These are phyloP conservation scores for Griposia aprilina DNA, from an alignment of 2,888 invertebrate species.

Conservation along the genomic window DNA sequence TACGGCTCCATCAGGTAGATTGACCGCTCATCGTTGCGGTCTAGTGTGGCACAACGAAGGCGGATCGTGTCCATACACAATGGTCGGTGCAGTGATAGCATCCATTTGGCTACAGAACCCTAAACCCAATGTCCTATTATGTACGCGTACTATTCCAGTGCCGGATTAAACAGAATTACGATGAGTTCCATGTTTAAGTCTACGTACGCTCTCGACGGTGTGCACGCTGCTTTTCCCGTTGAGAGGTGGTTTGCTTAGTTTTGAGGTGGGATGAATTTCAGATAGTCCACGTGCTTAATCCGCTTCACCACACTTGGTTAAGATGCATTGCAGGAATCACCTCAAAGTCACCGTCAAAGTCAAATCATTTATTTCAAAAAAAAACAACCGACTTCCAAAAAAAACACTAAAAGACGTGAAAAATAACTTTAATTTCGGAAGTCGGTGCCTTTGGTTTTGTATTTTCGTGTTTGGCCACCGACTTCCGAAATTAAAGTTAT, in stretches of 20 bases:
- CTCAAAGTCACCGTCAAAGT: no score
- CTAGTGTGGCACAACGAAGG: constrained; percentile 15
- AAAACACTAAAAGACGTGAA: no score
- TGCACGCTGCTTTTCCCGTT: background rate
- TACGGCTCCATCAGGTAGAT: background rate
- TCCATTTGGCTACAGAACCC: constrained; percentile 48
- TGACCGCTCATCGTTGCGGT: constrained; percentile 29
- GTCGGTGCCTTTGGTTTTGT: no score
- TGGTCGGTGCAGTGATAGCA: constrained; percentile 43
- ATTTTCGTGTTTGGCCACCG: no score
- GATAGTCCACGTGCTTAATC: background rate
- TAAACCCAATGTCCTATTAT: constrained; percentile 47
- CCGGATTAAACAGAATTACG: constrained; percentile 57
- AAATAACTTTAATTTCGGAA: no score
- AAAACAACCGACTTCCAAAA: no score
- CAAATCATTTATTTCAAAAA: no score
- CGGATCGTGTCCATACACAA: constrained; percentile 31
- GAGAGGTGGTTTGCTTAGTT: background rate
- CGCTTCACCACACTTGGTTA: background rate
- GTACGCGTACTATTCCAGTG: constrained; percentile 27
- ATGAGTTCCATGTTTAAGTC: constrained; percentile 25
- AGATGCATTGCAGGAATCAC: constrained; percentile 1
- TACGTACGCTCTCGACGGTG: background rate
- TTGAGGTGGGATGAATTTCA: constrained; percentile 11
- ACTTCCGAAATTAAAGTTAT: no score